Base-by-base conservation (phyloP, 2,797 vertebrate species). In the Cynodonichthys magdalenae region DNA sequence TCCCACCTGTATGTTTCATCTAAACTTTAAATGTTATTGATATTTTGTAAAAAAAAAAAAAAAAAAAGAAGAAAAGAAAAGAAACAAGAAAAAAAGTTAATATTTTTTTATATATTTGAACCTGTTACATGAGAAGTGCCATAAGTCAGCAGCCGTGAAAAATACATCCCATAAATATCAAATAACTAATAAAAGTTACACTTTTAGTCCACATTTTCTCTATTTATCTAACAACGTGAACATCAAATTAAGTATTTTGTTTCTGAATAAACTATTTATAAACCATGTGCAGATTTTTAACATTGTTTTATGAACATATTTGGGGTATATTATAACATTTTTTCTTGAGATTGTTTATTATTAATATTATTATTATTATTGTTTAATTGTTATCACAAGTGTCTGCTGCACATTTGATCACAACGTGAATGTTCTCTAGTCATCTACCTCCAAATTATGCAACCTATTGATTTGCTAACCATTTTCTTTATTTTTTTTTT, bases 401-500 rank as follows among this genome's bases (percentile, higher is more conserved):
- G 34, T 62, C 62, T 66, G 29, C 45, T 74, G 63, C 58, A 53
- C 39, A 59, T 5, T 31, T 63, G 36, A 65, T 63, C 59, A 0
- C 66, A n/a, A 1, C 15, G 42, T 6, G 54, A n/a, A 41, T 6
- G 57, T 66, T 34, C 10, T 45, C 5, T 27, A 5, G 4, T 66
- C 6, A 19, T 54, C 15, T 62, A 9, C 20, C 54, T 52, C 6
- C 34, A 39, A 44, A 55, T 59, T 46, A 49, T 57, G 31, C 48
- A 71, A 62, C 47, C 60, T 18, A 69, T 72, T 17, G 53, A 62
- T 62, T 59, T 15, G 19, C 53, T 49, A 54, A 44, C n/a, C 1
- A 15, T 34, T 64, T 59, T 12, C 20, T 66, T 63, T 19, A 2
- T 3, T 12, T 34, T 28, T 34, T 28, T 17, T 46, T 18, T 17